Percentiles rank a stretch among this genome's conserved stretches.
These are phyloP conservation scores for Sturnira hondurensis DNA, from an alignment of 2,113 vertebrate species.

Conservation along the genomic window DNA sequence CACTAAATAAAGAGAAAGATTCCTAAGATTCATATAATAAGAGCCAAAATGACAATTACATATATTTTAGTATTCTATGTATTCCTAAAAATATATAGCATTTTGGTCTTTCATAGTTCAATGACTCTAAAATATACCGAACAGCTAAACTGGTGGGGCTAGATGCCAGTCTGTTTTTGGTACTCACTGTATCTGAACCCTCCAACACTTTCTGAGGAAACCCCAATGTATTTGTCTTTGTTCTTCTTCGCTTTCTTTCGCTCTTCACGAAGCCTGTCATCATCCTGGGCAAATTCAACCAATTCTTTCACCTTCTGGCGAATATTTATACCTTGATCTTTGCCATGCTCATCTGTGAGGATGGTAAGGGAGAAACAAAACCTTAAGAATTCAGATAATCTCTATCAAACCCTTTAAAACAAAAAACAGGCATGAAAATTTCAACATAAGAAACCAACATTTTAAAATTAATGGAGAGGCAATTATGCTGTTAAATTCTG, in stretches of 20 bases:
- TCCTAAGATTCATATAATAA: not conserved
- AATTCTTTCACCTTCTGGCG: constrained; percentile 98
- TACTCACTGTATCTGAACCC: constrained; percentile 91
- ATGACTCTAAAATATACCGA: constrained; percentile 25
- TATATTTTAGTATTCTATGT: not conserved
- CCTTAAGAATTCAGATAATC: constrained; percentile 35
- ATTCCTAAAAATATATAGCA: not conserved
- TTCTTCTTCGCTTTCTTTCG: constrained; percentile 99
- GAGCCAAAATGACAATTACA: not conserved
- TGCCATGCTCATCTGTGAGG: constrained; percentile 93
- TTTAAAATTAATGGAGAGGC: constrained; percentile 28
- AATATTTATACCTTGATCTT: constrained; percentile 98
- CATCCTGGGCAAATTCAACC: constrained; percentile 97
- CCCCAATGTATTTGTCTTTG: constrained; percentile 97
- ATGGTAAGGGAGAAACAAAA: constrained; percentile 17
- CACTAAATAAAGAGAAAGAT: not conserved
- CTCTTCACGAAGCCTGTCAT: constrained; percentile 95
- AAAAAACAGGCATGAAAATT: not conserved
- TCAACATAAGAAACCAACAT: not conserved
- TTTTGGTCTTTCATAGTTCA: not conserved
- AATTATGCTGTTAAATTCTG: constrained; percentile 16
- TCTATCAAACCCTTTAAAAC: not conserved
- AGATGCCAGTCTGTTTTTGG: constrained; percentile 11
- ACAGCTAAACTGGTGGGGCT: not conserved
- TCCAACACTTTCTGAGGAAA: constrained; percentile 93